These are phyloP conservation scores for Monomorium pharaonis DNA, from an alignment of 1,140 invertebrate species.

Conservation along the genomic window DNA sequence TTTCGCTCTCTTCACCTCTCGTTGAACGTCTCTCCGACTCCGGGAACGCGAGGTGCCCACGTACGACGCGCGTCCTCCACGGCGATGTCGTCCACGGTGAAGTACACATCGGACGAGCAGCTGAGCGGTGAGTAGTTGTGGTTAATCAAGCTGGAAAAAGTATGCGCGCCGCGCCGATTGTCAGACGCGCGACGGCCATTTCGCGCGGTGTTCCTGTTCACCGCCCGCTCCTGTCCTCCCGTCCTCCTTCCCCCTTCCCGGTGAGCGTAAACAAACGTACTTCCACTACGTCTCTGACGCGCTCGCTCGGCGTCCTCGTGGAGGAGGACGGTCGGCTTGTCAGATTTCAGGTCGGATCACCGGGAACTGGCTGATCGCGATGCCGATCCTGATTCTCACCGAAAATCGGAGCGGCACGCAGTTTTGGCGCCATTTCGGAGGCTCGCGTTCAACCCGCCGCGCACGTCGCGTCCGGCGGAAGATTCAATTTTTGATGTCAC, in stretches of 20 bases:
- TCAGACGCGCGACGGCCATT: slow-evolving; percentile 73
- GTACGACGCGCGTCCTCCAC: slow-evolving; percentile 2
- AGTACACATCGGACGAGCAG: slow-evolving; percentile 81
- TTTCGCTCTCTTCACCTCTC: not conserved
- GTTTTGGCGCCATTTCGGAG: slow-evolving; percentile 48
- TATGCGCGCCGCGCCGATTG: slow-evolving; percentile 43
- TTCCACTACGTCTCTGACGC: not conserved
- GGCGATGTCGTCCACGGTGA: slow-evolving; percentile 81
- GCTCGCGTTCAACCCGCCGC: not conserved
- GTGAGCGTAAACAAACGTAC: slow-evolving; percentile 42
- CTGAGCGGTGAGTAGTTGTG: slow-evolving; percentile 82
- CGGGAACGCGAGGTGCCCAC: not conserved
- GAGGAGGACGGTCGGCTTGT: not conserved
- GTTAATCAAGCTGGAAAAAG: not conserved
- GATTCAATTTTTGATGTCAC: slow-evolving; percentile 42
- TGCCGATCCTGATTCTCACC: too few relatives aligned
- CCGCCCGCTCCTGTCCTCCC: not conserved
- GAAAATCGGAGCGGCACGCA: not conserved
- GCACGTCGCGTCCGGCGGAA: not conserved
- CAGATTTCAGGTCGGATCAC: too few relatives aligned
- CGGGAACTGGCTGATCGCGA: too few relatives aligned
- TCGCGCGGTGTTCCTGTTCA: slow-evolving; percentile 65
- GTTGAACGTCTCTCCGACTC: not conserved
- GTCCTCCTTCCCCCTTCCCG: too few relatives aligned
- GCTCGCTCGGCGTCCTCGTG: too few relatives aligned